These are phyloP conservation scores for Morpho helenor DNA, from an alignment of 2,888 invertebrate species.

Conservation along the genomic window DNA sequence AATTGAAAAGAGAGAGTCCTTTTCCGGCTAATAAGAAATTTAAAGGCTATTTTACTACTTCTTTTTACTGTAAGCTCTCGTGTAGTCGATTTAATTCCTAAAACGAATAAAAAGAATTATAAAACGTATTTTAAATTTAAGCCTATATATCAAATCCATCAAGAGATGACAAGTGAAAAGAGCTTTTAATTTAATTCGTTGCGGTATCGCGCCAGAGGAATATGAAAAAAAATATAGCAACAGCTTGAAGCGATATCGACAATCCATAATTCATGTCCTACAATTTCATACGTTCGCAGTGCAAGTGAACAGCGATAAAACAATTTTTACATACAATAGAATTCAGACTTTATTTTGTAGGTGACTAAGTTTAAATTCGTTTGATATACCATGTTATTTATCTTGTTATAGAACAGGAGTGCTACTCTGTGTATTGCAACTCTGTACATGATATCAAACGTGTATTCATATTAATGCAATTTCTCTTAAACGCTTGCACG, in stretches of 20 bases:
- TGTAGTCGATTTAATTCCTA: too few relatives aligned
- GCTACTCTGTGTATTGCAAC: slow-evolving; percentile 72
- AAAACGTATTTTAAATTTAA: slow-evolving; percentile 19
- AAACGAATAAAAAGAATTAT: neutral
- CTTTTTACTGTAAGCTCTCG: too few relatives aligned
- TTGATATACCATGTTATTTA: slow-evolving; percentile 36
- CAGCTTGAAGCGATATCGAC: slow-evolving; percentile 79
- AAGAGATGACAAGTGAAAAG: slow-evolving; percentile 77
- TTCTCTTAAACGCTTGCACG: slow-evolving; percentile 79
- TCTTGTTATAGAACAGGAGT: slow-evolving; percentile 34
- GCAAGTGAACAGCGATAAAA: slow-evolving; percentile 43
- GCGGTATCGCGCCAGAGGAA: slow-evolving; percentile 71
- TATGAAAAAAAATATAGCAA: slow-evolving; percentile 75
- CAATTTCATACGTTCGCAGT: slow-evolving; percentile 72
- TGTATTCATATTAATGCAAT: slow-evolving; percentile 79
- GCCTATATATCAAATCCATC: slow-evolving; percentile 74
- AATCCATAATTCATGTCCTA: slow-evolving; percentile 79
- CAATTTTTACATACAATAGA: slow-evolving; percentile 38
- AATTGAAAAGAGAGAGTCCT: too few relatives aligned
- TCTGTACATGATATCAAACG: slow-evolving; percentile 76
- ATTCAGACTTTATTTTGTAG: slow-evolving; percentile 46
- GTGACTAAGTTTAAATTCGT: slow-evolving; percentile 39
- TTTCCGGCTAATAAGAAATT: too few relatives aligned
- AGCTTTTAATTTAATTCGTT: slow-evolving; percentile 80
- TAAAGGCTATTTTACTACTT: too few relatives aligned